phyloP scores from a whole-genome alignment of 1,140 invertebrate genomes.

The Meloidogyne exigua region DNA sequence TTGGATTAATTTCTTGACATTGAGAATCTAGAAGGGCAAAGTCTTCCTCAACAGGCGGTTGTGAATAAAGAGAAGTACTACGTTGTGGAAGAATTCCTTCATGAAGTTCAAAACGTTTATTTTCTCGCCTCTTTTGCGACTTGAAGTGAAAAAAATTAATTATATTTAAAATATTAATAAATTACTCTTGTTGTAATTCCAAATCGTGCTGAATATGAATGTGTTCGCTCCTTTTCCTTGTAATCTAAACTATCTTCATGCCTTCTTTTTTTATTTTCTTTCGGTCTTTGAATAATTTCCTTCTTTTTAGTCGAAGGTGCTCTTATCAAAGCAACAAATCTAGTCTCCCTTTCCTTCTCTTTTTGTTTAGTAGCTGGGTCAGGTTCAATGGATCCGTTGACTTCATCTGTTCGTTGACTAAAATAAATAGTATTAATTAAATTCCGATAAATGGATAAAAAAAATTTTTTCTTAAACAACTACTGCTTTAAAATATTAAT shows the following conservation, averaged over 20 bases:
- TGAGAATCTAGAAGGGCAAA: constrained; percentile 4
- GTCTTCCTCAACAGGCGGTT: background rate
- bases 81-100: background rate
- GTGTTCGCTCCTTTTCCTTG: background rate
- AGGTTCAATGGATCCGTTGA: background rate
- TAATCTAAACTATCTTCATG: background rate
- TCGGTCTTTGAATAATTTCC: background rate
- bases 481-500: no score
- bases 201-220: background rate
- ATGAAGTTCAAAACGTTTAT: constrained; percentile 2
- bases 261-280: background rate
- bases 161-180: background rate
- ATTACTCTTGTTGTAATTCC: background rate
- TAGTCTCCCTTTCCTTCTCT: background rate
- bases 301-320: background rate
- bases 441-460: background rate
- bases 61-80: background rate
- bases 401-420: background rate
- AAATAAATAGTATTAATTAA: background rate
- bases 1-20: background rate
- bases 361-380: background rate
- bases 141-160: background rate
- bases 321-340: background rate
- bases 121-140: background rate
- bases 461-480: background rate